A percentile compares a stretch with the other conserved stretches of the same genome.
Evolutionary conservation across 2,797 vertebrate species (phyloP).

Genomic region (Pyrocephalus nanus): DNA sequence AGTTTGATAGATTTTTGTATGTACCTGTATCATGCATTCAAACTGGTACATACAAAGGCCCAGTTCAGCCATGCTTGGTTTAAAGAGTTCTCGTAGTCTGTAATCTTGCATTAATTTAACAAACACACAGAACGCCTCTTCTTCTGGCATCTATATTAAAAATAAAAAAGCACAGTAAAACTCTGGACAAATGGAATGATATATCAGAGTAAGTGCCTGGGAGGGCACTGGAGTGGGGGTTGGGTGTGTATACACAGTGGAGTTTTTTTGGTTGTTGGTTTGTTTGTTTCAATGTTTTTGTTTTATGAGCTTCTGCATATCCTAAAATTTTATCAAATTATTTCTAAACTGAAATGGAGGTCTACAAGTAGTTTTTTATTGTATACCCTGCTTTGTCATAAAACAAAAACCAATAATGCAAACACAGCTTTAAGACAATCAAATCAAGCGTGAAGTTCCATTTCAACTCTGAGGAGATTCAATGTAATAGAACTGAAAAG

Average conservation of each 20-base stretch:
- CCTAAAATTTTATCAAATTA: background rate
- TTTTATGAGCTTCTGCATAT: background rate
- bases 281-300: background rate
- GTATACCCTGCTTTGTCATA: background rate
- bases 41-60: slow-evolving; percentile 99
- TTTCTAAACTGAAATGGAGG: background rate
- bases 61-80: slow-evolving; percentile 98
- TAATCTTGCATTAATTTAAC: slow-evolving; percentile 99
- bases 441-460: background rate
- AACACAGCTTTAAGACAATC: background rate
- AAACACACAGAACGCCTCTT: slow-evolving; percentile 99
- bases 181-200: background rate
- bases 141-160: slow-evolving; percentile 92
- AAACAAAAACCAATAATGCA: background rate
- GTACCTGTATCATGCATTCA: slow-evolving; percentile 98
- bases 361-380: background rate
- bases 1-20: slow-evolving; percentile 49
- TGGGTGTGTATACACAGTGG: accelerated
- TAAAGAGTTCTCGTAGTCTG: slow-evolving; percentile 96
- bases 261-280: background rate
- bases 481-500: background rate
- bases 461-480: background rate
- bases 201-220: background rate
- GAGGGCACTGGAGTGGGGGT: background rate
- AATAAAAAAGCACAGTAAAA: slow-evolving; percentile 25